Evolutionary conservation across 2,888 invertebrate species (phyloP), one percentile per base, ranked within the genome.

Genomic region (Cephus runcator): DNA sequence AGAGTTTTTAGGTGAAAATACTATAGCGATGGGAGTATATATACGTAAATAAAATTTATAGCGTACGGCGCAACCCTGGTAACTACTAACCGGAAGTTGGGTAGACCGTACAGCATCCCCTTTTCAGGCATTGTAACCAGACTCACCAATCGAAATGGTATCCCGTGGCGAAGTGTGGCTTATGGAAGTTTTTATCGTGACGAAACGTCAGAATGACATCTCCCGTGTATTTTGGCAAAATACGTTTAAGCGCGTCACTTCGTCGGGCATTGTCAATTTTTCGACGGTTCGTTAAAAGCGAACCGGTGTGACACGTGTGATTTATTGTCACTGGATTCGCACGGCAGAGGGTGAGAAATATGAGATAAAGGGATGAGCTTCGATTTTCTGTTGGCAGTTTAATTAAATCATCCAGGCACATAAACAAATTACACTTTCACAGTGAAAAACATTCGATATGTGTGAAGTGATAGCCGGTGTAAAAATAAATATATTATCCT

Each of bases 281-380:
- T 81, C 79, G 79, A 80, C 78, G 80, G 79, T 84, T 83, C 84
- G 83, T 83, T 85, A 83, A 79, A 80, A 77, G 56, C 56, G 23
- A 56, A 23, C 56, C 56, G 40, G 9, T 56, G 23, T 23, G 56
- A 56, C 23, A 23, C 23, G 56, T 56, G 56, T 56, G 56, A 56
- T 56, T 56, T 56, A 56, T 56, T 9, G 23, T 56, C 9, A 23
- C 56, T 56, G 56, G 9, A 56, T 56, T 56, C 56, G 2, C 56
- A 56, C 56, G 56, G 0, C 6, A 23, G 56, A 56, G 23, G 23
- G 23, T 56, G 56, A 56, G 56, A 56, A 56, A 56, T 23, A 56
- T 9, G 56, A 56, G 56, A 56, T 56, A 56, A 56, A 56, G 23
- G 56, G 56, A 56, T 56, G 23, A 23, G 9, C 56, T 56, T 56